These are phyloP conservation scores for Nothocercus julius DNA, from an alignment of 2,113 vertebrate genomes.

Conservation along the genomic window DNA sequence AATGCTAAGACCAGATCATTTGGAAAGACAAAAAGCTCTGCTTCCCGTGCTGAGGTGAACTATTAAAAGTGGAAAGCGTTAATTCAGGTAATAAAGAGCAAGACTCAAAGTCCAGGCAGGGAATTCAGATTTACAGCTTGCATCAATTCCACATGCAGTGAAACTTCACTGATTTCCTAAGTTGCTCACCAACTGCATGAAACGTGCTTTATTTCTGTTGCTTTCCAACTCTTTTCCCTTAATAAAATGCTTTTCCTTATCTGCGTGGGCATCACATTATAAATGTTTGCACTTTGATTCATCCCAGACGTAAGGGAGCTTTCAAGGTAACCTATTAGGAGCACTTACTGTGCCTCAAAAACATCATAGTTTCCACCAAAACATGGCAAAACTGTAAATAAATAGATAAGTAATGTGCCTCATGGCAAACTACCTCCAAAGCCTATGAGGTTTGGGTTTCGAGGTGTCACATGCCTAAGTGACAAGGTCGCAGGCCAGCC, in stretches of 20 bases:
- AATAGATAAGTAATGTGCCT: not conserved
- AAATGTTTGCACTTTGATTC: constrained; percentile 64
- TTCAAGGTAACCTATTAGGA: constrained; percentile 68
- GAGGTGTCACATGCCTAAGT: not conserved
- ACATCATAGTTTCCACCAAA: not conserved
- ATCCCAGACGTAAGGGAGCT: constrained; percentile 62
- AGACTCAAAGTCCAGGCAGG: constrained; percentile 43
- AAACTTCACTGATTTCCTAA: constrained; percentile 70
- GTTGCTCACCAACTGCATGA: constrained; percentile 76
- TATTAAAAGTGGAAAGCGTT: constrained; percentile 51
- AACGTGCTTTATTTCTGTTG: constrained; percentile 76
- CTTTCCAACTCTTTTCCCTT: constrained; percentile 72
- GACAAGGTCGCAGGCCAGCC: accelerated
- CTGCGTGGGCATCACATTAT: constrained; percentile 37
- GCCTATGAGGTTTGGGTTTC: not conserved
- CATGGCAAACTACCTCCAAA: not conserved
- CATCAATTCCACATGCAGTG: constrained; percentile 57
- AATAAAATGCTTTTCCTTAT: constrained; percentile 67
- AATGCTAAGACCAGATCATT: not conserved
- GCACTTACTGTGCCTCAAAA: constrained; percentile 16
- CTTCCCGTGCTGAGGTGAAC: not conserved
- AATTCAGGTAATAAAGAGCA: constrained; percentile 61
- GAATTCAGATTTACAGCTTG: constrained; percentile 67
- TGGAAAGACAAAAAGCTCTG: not conserved
- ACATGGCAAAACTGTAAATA: not conserved